Evolutionary conservation across 2,797 vertebrate species (phyloP), one percentile per base, ranked within the genome.

Genomic region (Amblyopsis hoosieri): DNA sequence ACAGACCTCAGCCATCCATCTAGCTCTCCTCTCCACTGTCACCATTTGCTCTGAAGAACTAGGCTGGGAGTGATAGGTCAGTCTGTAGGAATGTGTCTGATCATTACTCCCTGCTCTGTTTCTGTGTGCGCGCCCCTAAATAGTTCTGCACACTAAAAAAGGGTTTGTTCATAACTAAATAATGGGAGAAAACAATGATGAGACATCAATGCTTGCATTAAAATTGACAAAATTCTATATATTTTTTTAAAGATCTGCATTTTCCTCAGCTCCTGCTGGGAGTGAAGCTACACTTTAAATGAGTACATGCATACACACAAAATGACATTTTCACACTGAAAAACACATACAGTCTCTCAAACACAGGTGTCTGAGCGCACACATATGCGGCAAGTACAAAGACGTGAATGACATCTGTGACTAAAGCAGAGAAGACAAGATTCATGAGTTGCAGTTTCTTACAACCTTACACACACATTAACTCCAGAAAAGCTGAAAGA

Each of bases 401-500:
- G 60, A 33, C 64, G 58, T 9, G 46, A 64, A 59, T 8, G 57
- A 75, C 65, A 77, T 74, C 76, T 74, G 68, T 71, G 64, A 62
- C 66, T 67, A 63, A 81, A 72, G 49, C 12, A 53, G 59, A 45
- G 37, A 67, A 51, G 77, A 50, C 1, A 31, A 54, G 78, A 79
- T 76, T 75, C 62, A 69, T 14, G n/a, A 12, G n/a, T 12, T 4
- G 12, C n/a, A 2, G 15, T 52, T 52, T 52, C n/a, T 75, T 54
- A 70, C 62, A 54, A 60, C 57, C 11, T 19, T 15, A 14, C 23
- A 54, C 52, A 54, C 17, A 11, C 14, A 15, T 12, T n/a, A 48
- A 12, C 47, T 6, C 14, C 6, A 19, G 6, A 53, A 3, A 54
- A 5, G 9, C 33, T 23, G 37, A 54, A 45, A 4, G 7, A 19